A percentile compares a stretch with the other conserved stretches of the same genome.
Evolutionary conservation across 2,888 invertebrate genomes (phyloP).

Genomic region (Gastrophysa polygoni): DNA sequence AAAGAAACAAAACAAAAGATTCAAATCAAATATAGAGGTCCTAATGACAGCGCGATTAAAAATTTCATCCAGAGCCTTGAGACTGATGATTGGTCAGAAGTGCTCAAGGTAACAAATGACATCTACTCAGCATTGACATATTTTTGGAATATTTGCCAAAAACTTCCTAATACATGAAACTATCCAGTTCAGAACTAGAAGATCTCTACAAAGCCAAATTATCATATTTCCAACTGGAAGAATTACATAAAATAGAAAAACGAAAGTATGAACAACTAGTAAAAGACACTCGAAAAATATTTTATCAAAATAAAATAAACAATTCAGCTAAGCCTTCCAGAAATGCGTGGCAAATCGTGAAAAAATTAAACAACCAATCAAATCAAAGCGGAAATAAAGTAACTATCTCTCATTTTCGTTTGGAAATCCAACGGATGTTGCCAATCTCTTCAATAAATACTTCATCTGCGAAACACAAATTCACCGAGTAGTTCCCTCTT

Average conservation of each 20-base stretch:
- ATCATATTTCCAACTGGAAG: constrained; percentile 5
- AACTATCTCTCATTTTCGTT: constrained; percentile 2
- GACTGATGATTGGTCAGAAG: constrained; percentile 1
- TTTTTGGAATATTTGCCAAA: constrained; percentile 9
- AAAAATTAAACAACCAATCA: constrained; percentile 8
- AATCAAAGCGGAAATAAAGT: constrained; percentile 6
- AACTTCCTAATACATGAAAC: too few relatives aligned
- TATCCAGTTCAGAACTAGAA: constrained; percentile 4
- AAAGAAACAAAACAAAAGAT: not conserved
- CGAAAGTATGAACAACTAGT: constrained; percentile 6
- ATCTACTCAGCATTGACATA: not conserved
- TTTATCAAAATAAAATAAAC: constrained; percentile 8
- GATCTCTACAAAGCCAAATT: constrained; percentile 6
- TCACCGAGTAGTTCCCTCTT: too few relatives aligned
- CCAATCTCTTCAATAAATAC: not conserved
- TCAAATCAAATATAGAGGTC: constrained; percentile 3
- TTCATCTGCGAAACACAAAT: too few relatives aligned
- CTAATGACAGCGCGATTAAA: constrained; percentile 4
- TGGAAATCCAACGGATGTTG: not conserved
- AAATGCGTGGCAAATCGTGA: constrained; percentile 10
- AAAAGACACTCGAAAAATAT: constrained; percentile 3
- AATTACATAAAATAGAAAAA: constrained; percentile 4
- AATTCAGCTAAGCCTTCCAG: constrained; percentile 1
- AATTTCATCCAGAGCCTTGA: constrained; percentile 5
- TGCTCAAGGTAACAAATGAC: not conserved